These are phyloP conservation scores for Chauna torquata DNA, from an alignment of 2,113 vertebrate genomes.

Conservation along the genomic window DNA sequence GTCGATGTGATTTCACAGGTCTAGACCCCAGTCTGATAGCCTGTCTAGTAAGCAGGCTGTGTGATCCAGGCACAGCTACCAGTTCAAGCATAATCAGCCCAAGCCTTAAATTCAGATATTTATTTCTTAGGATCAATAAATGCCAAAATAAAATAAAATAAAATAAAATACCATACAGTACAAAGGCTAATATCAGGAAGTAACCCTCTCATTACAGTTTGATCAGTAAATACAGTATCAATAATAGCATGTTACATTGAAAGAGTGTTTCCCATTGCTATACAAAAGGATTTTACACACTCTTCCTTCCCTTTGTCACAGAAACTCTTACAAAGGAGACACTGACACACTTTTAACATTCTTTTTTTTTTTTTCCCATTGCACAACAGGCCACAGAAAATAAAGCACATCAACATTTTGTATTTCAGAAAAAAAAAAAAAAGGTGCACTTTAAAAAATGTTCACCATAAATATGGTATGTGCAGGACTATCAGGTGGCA, in stretches of 20 bases:
- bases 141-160: conserved; percentile 42
- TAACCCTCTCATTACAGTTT: conserved; percentile 40
- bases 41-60: background rate
- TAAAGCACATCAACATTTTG: conserved; percentile 42
- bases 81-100: background rate
- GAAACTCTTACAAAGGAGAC: conserved; percentile 12
- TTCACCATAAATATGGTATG: conserved; percentile 20
- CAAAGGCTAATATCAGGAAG: conserved; percentile 52
- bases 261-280: conserved; percentile 27
- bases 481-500: conserved; percentile 21
- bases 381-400: conserved; percentile 43
- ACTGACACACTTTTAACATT: conserved; percentile 15
- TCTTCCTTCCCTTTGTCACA: conserved; percentile 28
- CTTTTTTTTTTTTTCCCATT: background rate
- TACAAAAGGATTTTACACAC: conserved; percentile 1
- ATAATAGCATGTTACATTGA: background rate
- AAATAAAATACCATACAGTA: conserved; percentile 45
- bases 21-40: background rate
- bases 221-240: conserved; percentile 44
- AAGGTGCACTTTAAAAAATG: conserved; percentile 20
- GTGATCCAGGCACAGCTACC: background rate
- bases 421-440: background rate
- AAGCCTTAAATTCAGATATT: conserved; percentile 26
- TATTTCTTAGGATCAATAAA: conserved; percentile 62
- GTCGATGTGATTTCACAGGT: background rate